Conservation (phyloP, 2,797 vertebrate genomes). For the Periophthalmus magnuspinnatus region DNA sequence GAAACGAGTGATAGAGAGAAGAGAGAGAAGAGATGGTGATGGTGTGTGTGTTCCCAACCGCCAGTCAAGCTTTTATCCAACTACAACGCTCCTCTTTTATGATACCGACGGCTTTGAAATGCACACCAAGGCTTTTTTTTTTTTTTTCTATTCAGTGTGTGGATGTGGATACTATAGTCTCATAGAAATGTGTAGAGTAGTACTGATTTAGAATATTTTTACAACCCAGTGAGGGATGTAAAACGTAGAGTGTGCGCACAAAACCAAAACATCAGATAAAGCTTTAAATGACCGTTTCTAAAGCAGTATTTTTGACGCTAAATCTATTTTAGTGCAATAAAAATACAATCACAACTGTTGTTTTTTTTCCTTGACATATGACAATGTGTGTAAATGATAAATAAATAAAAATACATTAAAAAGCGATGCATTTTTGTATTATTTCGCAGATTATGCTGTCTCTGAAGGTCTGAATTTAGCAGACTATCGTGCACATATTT, state of each 20-base stretch:
- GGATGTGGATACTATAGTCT: constrained; percentile 20
- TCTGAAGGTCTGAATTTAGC: too few species aligned
- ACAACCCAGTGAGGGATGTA: constrained; percentile 27
- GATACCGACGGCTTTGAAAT: constrained; percentile 60
- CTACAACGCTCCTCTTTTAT: constrained; percentile 51
- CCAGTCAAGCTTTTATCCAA: constrained; percentile 57
- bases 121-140: constrained; percentile 38
- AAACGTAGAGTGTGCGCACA: not conserved
- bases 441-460: too few species aligned
- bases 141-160: constrained; percentile 34
- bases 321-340: not conserved
- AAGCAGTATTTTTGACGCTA: not conserved
- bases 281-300: not conserved
- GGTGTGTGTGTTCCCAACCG: constrained; percentile 50
- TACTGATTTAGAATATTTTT: constrained; percentile 30
- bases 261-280: not conserved
- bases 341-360: not conserved
- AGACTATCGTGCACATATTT: too few species aligned
- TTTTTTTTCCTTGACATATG: not conserved
- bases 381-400: too few species aligned
- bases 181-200: constrained; percentile 18
- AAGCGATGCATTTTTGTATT: too few species aligned
- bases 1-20: constrained; percentile 4
- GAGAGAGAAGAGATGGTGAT: constrained; percentile 27
- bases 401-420: too few species aligned